Base-by-base conservation (phyloP, 2,113 vertebrate genomes). In the Blennius ocellaris region DNA sequence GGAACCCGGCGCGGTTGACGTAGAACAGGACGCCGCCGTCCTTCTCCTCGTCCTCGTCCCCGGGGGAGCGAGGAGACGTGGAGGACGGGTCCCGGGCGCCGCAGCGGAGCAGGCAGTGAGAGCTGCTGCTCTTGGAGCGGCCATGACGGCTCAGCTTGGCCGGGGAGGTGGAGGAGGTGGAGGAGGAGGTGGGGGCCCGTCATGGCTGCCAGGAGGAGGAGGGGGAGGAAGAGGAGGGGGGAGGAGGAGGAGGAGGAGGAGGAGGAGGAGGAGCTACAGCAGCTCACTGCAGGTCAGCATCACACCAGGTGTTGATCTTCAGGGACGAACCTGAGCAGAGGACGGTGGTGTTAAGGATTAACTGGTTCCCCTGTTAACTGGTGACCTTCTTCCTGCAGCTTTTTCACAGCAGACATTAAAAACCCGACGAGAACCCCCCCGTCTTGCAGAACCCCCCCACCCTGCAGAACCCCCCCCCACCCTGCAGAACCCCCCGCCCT, bases 1-100 rank as follows among this genome's bases (percentile, higher is more conserved):
- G 97, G 71, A 99, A 98, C 39, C 97, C 97, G 45, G 94, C 93
- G 83, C 96, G 95, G 91, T 98, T 98, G 21, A 99, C 97, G 21
- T 96, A 95, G 84, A 99, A 98, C 0, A 95, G 94, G 49, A 95
- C 92, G 36, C 96, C 96, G 39, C 96, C 96, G 57, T 97, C 96
- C 91, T 96, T 96, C 87, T 97, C 96, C 73, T 98, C 97, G 62
- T 98, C 96, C 54, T 93, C 94, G 55, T 94, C 96, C 0, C 95
- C 88, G 1, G 90, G 92, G 17, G 94, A 90, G 7, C 83, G 74
- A 7, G 82, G 69, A 0, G 84, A 80, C 5, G 84, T 37, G 1
- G 78, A 63, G 48, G 86, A 67, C 0, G 81, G 84, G 11, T 87
- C 87, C 59, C 49, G 80, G 57, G 83, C 15, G 81, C 83, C 57